These are phyloP conservation scores for Hydractinia echinata DNA, from an alignment of 30 jellyfish, hydroid and myxozoan species.

Conservation along the genomic window DNA sequence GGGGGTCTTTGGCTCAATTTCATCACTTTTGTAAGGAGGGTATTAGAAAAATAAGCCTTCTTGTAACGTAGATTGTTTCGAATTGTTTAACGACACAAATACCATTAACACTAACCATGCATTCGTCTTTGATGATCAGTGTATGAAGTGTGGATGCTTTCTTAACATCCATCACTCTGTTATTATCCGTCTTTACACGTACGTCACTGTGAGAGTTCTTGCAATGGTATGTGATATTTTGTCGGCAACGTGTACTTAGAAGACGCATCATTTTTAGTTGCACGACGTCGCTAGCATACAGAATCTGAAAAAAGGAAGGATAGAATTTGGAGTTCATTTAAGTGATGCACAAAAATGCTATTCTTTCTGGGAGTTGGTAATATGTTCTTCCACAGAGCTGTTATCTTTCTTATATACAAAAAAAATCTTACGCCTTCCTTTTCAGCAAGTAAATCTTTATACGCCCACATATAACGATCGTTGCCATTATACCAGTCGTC, in stretches of 20 bases:
- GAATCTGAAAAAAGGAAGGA: conserved; percentile 35
- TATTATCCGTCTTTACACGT: conserved; percentile 68
- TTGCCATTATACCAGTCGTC: conserved; percentile 77
- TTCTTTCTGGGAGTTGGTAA: no score
- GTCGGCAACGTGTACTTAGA: conserved; percentile 74
- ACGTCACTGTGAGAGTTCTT: conserved; percentile 68
- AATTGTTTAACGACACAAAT: no score
- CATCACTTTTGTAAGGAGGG: no score
- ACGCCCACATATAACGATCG: conserved; percentile 73
- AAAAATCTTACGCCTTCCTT: conserved; percentile 63
- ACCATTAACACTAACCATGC: conserved; percentile 56
- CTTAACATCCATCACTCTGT: conserved; percentile 50
- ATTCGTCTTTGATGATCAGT: conserved; percentile 49
- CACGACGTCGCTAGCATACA: conserved; percentile 76
- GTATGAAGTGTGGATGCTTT: conserved; percentile 35
- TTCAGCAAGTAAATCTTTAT: conserved; percentile 63
- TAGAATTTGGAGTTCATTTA: no score
- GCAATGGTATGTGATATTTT: conserved; percentile 71
- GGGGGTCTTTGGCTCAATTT: no score
- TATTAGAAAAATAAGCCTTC: no score
- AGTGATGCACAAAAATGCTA: no score
- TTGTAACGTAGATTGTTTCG: no score
- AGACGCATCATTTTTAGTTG: conserved; percentile 78
- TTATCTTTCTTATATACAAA: neutral
- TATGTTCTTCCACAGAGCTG: no score